These are phyloP conservation scores for Okamejei kenojei DNA, from an alignment of 2,797 vertebrate genomes.

Conservation along the genomic window DNA sequence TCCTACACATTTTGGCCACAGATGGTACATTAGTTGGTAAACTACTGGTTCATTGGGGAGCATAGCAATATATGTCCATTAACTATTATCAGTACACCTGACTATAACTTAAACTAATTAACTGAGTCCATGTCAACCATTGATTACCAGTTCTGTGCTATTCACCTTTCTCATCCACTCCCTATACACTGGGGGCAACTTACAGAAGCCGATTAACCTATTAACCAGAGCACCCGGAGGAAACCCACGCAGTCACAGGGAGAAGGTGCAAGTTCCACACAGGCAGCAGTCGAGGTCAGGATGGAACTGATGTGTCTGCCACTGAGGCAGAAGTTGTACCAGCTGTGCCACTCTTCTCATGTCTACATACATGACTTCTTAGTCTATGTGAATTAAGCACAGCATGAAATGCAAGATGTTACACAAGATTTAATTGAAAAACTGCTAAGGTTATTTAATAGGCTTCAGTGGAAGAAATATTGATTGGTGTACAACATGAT, in stretches of 20 bases:
- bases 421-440: neutral
- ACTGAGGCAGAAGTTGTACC: neutral
- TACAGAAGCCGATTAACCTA: too few species aligned
- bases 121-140: too few species aligned
- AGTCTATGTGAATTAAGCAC: neutral
- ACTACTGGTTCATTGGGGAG: neutral
- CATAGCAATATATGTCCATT: too few species aligned
- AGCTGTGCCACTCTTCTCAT: too few species aligned
- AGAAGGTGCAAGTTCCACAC: too few species aligned
- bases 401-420: neutral
- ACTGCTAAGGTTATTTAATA: neutral
- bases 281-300: neutral
- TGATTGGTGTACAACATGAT: neutral
- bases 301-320: neutral
- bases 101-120: too few species aligned
- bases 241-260: too few species aligned
- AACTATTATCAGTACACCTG: too few species aligned
- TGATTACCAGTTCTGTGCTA: too few species aligned
- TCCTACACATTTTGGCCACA: neutral
- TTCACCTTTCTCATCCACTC: too few species aligned
- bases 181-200: too few species aligned
- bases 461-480: neutral
- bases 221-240: too few species aligned
- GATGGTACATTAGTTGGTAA: neutral
- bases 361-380: neutral